Evolutionary conservation across 2,797 vertebrate species (phyloP).

Genomic region (Lophotriccus pileatus): DNA sequence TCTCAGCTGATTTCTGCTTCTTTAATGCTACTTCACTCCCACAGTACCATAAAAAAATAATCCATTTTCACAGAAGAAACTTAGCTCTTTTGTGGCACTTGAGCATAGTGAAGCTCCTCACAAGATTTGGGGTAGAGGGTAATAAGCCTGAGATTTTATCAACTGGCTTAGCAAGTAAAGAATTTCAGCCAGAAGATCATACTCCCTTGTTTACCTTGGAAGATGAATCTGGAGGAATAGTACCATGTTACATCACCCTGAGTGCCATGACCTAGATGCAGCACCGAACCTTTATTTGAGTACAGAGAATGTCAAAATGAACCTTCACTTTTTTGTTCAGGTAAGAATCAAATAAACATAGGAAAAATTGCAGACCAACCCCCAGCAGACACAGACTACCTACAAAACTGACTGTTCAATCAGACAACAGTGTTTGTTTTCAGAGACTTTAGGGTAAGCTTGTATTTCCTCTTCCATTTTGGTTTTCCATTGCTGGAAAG

Average conservation of each 20-base stretch:
- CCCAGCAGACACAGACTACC: neutral
- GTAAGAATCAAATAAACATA: neutral
- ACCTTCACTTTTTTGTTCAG: neutral
- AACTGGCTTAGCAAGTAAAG: neutral
- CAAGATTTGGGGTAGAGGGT: neutral
- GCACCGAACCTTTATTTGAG: neutral
- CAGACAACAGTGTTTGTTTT: neutral
- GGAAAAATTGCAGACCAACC: neutral
- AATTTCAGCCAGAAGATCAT: neutral
- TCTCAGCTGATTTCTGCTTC: neutral
- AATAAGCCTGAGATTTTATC: neutral
- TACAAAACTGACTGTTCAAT: neutral
- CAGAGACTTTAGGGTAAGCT: neutral
- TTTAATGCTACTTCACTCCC: neutral
- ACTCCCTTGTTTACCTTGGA: neutral
- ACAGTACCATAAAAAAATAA: neutral
- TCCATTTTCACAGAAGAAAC: neutral
- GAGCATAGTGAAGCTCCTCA: neutral
- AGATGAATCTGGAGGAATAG: neutral
- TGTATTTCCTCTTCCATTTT: neutral
- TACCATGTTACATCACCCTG: neutral
- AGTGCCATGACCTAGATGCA: neutral
- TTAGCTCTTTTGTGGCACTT: neutral
- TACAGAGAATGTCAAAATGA: neutral
- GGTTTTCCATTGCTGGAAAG: neutral